phyloP scores from a whole-genome alignment of 2,888 invertebrate genomes.

The Leptinotarsa rubiginosa region DNA sequence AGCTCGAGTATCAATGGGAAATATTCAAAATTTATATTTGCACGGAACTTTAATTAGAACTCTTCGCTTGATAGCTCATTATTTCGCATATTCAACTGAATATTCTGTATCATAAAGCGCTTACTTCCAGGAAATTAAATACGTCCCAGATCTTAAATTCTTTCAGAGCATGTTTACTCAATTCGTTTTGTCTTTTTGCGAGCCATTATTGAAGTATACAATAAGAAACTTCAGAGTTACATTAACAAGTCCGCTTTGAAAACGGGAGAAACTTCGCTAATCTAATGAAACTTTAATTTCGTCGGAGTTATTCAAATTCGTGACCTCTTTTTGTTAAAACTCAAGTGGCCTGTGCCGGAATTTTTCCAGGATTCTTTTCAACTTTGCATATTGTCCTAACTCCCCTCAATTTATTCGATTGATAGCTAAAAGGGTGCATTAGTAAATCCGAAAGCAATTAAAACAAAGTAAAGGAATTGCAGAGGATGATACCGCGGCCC shows the following conservation, averaged over 20 bases:
- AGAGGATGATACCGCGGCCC: too few relatives aligned
- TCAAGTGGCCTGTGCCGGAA: conserved; percentile 23
- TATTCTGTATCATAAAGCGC: background rate
- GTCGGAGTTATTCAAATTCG: conserved; percentile 49
- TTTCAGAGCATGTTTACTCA: conserved; percentile 1
- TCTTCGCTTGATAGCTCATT: background rate
- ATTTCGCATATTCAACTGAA: conserved; percentile 3
- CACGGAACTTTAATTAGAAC: background rate
- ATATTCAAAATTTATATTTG: conserved; percentile 16
- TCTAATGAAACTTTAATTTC: conserved; percentile 51
- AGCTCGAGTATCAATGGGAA: background rate
- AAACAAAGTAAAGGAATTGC: background rate
- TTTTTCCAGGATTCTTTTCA: conserved; percentile 42
- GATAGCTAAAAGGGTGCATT: background rate
- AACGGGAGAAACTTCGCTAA: conserved; percentile 47
- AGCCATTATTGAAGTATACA: conserved; percentile 36
- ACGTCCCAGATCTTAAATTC: conserved; percentile 10
- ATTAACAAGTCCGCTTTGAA: conserved; percentile 34
- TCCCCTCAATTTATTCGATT: background rate
- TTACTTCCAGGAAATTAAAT: conserved; percentile 3
- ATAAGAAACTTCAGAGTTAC: conserved; percentile 29
- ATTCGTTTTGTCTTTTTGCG: conserved; percentile 12
- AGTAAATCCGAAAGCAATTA: background rate
- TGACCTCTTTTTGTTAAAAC: conserved; percentile 24
- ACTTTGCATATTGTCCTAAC: conserved; percentile 38